A percentile compares a stretch with the other conserved stretches of the same genome.
phyloP scores from a whole-genome alignment of 2,113 vertebrate genomes.

The Lagopus leucura region DNA sequence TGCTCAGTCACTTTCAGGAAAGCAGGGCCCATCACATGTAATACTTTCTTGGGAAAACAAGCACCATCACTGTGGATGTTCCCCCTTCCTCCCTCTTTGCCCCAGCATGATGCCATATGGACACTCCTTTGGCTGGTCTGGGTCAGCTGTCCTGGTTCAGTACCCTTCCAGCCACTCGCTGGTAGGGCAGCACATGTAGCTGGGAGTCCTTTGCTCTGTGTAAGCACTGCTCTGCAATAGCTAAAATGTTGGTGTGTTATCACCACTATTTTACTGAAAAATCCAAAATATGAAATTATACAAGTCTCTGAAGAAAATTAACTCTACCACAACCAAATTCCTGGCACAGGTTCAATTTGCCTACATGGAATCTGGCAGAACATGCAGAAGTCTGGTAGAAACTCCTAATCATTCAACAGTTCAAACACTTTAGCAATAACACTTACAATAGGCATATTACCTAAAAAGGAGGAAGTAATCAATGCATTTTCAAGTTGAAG shows the following conservation, averaged over 20 bases:
- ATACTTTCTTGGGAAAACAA: background rate
- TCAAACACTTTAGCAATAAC: background rate
- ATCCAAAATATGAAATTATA: too few species aligned
- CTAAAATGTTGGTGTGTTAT: too few species aligned
- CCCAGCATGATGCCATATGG: background rate
- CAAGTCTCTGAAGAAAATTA: background rate
- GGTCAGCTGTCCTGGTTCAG: background rate
- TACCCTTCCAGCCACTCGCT: background rate
- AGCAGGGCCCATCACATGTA: too few species aligned
- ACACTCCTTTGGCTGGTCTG: background rate
- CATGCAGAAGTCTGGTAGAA: background rate
- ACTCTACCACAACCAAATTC: background rate
- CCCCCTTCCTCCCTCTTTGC: too few species aligned
- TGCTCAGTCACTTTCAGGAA: too few species aligned
- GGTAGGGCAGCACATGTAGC: background rate
- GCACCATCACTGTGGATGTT: too few species aligned
- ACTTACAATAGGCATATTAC: background rate
- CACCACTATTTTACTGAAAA: too few species aligned
- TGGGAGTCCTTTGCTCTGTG: background rate
- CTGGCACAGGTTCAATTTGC: background rate
- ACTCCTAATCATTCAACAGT: background rate
- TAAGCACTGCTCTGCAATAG: too few species aligned
- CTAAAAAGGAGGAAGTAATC: background rate
- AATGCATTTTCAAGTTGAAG: background rate
- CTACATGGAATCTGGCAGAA: background rate